Evolutionary conservation across 2,113 vertebrate genomes (phyloP).

Genomic region (Tyto alba): DNA sequence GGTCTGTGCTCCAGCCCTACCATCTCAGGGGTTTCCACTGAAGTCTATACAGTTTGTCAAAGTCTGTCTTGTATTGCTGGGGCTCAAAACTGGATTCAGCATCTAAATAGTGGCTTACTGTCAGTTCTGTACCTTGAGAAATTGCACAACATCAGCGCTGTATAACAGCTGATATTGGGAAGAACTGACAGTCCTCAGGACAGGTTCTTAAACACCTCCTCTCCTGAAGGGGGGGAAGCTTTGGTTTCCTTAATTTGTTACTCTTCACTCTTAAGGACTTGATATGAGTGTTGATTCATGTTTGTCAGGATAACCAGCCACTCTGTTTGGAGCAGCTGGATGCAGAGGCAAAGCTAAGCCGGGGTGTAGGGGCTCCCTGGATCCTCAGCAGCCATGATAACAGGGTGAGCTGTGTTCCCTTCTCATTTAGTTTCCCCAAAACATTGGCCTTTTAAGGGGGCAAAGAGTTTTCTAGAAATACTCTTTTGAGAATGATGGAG

Average conservation of each 20-base stretch:
- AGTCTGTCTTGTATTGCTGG: neutral
- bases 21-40: neutral
- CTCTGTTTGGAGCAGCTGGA: neutral
- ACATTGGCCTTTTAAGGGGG: neutral
- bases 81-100: neutral
- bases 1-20: neutral
- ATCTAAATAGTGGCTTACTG: neutral
- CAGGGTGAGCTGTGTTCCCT: neutral
- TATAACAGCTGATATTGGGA: neutral
- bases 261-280: neutral
- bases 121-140: neutral
- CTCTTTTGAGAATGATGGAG: neutral
- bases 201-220: neutral
- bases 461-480: neutral
- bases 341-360: neutral
- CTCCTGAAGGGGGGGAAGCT: neutral
- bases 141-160: neutral
- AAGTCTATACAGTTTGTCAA: neutral
- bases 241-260: neutral
- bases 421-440: neutral
- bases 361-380: neutral
- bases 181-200: neutral
- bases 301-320: neutral
- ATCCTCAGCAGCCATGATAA: neutral
- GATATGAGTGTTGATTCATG: neutral